These are phyloP conservation scores for Rhea pennata DNA, from an alignment of 2,113 vertebrate genomes.

Conservation along the genomic window DNA sequence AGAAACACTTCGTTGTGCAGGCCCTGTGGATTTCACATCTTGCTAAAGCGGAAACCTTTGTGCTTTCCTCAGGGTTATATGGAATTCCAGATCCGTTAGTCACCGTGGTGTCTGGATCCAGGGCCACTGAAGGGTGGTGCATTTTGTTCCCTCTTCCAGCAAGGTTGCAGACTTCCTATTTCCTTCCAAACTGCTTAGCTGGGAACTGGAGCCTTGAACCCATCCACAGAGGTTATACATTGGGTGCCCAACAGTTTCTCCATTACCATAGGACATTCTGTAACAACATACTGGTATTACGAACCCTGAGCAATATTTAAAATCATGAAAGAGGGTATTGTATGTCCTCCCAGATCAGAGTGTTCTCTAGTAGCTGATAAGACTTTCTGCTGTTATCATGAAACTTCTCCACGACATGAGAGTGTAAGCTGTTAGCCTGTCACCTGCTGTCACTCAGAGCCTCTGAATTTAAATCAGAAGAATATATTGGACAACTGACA, in stretches of 20 bases:
- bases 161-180: conserved; percentile 21
- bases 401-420: neutral
- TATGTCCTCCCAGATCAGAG: neutral
- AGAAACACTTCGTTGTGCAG: conserved; percentile 73
- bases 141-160: conserved; percentile 64
- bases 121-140: conserved; percentile 81
- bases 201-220: neutral
- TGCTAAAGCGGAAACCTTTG: conserved; percentile 64
- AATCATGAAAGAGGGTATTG: conserved; percentile 27
- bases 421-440: conserved; percentile 23
- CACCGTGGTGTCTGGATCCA: conserved; percentile 72
- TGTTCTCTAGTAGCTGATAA: conserved; percentile 25
- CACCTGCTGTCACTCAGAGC: conserved; percentile 55
- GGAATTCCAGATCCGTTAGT: conserved; percentile 80
- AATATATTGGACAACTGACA: neutral
- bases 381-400: conserved; percentile 25
- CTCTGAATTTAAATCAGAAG: conserved; percentile 55
- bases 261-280: conserved; percentile 38
- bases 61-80: conserved; percentile 34
- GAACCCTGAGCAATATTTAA: conserved; percentile 69
- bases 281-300: neutral
- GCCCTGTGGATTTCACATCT: conserved; percentile 27
- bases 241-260: conserved; percentile 34
- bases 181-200: conserved; percentile 64
- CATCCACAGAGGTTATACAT: conserved; percentile 7